phyloP scores from a whole-genome alignment of 2,113 vertebrate genomes.

The Myxocyprinus asiaticus region DNA sequence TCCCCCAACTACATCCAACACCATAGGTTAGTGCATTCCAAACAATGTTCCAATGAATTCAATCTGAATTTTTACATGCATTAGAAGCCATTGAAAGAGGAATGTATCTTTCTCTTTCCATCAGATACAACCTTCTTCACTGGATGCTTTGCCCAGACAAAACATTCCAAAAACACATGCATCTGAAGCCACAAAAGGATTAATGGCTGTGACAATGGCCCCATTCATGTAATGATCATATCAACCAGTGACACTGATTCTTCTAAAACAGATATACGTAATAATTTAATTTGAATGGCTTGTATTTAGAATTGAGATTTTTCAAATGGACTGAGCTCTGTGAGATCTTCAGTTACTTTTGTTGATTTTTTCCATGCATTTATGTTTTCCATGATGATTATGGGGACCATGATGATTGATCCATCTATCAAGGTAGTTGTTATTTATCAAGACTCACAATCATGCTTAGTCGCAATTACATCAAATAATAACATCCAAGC shows the following conservation, averaged over 20 bases:
- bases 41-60: too few species aligned
- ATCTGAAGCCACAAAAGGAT: neutral
- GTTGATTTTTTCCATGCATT: too few species aligned
- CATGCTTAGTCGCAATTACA: neutral
- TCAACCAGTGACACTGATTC: constrained; percentile 1
- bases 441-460: neutral
- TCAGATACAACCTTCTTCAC: neutral
- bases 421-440: neutral
- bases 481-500: neutral
- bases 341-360: neutral
- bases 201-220: constrained; percentile 16
- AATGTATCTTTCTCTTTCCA: too few species aligned
- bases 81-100: too few species aligned
- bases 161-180: neutral
- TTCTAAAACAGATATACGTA: constrained; percentile 5
- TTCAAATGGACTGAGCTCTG: neutral
- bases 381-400: too few species aligned
- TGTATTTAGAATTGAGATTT: neutral
- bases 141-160: neutral
- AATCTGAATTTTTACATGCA: too few species aligned
- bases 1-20: too few species aligned
- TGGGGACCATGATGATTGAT: neutral
- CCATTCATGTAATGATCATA: constrained; percentile 19
- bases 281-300: constrained; percentile 9
- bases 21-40: too few species aligned